Evolutionary conservation across 2,797 vertebrate genomes (phyloP).

Genomic region (Mallotus villosus): DNA sequence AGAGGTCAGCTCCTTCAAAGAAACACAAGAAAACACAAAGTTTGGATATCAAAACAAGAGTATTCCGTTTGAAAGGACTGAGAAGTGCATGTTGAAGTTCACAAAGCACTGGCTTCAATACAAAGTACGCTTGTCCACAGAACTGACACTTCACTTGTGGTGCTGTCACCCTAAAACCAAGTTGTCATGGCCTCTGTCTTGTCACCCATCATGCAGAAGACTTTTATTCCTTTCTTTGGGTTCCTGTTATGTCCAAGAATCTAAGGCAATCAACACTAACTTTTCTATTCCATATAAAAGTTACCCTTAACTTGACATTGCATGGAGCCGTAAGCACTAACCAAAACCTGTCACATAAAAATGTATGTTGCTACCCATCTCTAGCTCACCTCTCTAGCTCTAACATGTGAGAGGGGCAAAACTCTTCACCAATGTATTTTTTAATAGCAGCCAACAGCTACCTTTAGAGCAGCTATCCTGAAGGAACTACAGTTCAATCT

Average conservation of each 20-base stretch:
- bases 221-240: slow-evolving; percentile 11
- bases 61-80: slow-evolving; percentile 29
- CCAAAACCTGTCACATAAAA: slow-evolving; percentile 3
- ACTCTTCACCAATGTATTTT: slow-evolving; percentile 60
- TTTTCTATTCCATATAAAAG: not conserved
- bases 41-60: slow-evolving; percentile 36
- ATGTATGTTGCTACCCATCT: slow-evolving; percentile 10
- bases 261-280: not conserved
- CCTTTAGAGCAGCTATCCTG: slow-evolving; percentile 63
- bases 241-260: not conserved
- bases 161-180: slow-evolving; percentile 18
- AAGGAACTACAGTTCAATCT: slow-evolving; percentile 63
- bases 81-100: not conserved
- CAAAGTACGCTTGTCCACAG: slow-evolving; percentile 6
- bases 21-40: slow-evolving; percentile 34
- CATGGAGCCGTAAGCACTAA: slow-evolving; percentile 7
- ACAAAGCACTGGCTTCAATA: slow-evolving; percentile 17
- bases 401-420: slow-evolving; percentile 48
- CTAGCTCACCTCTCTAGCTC: slow-evolving; percentile 1
- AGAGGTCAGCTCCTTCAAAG: slow-evolving; percentile 27
- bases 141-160: slow-evolving; percentile 18
- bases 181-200: slow-evolving; percentile 22
- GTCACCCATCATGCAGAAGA: slow-evolving; percentile 10
- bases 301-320: not conserved
- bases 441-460: slow-evolving; percentile 64